Base-by-base conservation (phyloP, 2,888 invertebrate genomes). In the Aphrophora alni region DNA sequence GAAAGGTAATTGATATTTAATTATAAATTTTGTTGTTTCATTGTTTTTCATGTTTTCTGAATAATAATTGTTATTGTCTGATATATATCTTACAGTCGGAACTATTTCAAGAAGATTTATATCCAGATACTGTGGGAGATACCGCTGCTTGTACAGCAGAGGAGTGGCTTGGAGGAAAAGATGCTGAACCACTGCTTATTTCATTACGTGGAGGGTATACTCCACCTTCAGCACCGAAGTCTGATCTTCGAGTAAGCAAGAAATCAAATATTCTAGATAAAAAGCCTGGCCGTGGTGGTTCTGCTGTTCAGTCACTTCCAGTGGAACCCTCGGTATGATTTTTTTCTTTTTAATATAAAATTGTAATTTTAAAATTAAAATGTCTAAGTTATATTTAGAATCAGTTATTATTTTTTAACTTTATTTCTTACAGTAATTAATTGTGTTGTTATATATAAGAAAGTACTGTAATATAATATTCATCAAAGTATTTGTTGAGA, bases 51-150 rank as follows among this genome's bases (percentile, higher is more conserved):
- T n/a, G 14, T 44, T 17, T 14, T 44, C 51, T 17, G 69, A n/a
- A 69, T 69, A 69, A 10, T 21, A 69, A 69, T n/a, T 10, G n/a
- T n/a, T n/a, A n/a, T n/a, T n/a, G 10, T 17, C 24, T 69, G 24
- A 21, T 44, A 44, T 44, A 10, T 12, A 44, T 44, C 44, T 87
- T 87, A 38, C 87, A 93, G 92, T 97, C 98, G 83, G 98, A 98
- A 89, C 92, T 97, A 86, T 98, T 98, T 91, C 98, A 98, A 90
- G 97, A 98, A 88, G 98, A 98, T 89, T 91, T 99, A 84, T 99
- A 97, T 89, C 98, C 98, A 0, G 98, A 98, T 88, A 98, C 98
- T 8, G 90, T 96, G 24, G 97, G 97, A 78, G 96, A 97, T 87
- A 95, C 95, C 83, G 95, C 98, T 7, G 95, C 97, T 17, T 90